Evolutionary conservation across 2,888 invertebrate species (phyloP), one percentile per base, ranked within the genome.

Genomic region (Rotaria magnacalcarata): DNA sequence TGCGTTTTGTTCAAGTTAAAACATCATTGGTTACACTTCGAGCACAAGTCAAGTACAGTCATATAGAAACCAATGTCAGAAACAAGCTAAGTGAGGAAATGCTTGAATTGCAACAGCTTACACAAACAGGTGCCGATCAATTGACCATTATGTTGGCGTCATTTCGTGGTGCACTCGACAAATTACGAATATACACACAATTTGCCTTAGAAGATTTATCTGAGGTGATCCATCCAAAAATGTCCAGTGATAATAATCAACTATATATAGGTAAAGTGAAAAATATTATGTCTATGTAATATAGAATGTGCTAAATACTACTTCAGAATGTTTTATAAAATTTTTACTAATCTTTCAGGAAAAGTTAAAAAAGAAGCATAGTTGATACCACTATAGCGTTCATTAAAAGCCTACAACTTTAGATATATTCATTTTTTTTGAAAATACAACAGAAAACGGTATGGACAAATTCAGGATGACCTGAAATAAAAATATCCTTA

Each of bases 1-100:
- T 27, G 60, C 60, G 60, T 27, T 60, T 60, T 60, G 60, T 60
- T 60, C 60, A 60, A 60, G 60, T 24, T 60, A 60, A 60, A 24
- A 60, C 27, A 27, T 60, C 60, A 11, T 27, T 60, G 27, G 24
- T 24, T 60, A 24, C 21, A 60, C 60, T 60, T n/a, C 60, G 60
- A n/a, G 27, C 27, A 27, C 60, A 27, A 6, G 27, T 60, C 27
- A 11, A 7, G 7, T 60, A 60, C 27, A 60, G 60, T 60, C n/a
- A 60, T 27, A 60, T 60, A 24, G 60, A 60, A 24, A 3, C n/a
- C 7, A 27, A 60, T 11, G 27, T 60, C 60, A 60, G 24, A 60
- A 60, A 24, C 2, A 27, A 60, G 24, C 8, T 60, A 27, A 11
- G 24, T 27, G 60, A 60, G 7, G 2, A 60, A 60, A 60, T 60